Percentiles rank a stretch among this genome's conserved stretches.
These are phyloP conservation scores for Ceuthmochares aereus DNA, from an alignment of 2,113 vertebrate species.

Conservation along the genomic window DNA sequence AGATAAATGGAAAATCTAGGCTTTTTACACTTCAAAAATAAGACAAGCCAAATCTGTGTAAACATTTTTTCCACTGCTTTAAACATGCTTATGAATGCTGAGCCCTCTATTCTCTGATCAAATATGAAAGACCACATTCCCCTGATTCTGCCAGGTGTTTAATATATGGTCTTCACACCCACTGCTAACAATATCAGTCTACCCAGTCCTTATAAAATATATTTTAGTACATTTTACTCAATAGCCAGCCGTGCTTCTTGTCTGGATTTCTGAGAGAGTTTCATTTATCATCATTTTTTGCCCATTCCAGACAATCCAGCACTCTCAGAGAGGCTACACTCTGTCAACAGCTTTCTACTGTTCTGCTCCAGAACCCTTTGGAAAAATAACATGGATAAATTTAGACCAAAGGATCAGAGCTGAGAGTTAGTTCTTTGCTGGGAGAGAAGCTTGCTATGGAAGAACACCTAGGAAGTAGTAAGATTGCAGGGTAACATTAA, in stretches of 20 bases:
- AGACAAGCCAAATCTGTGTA: not conserved
- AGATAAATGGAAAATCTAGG: not conserved
- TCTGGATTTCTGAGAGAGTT: not conserved
- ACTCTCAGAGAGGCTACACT: not conserved
- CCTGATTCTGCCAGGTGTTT: not conserved
- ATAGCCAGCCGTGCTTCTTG: not conserved
- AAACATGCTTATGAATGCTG: not conserved
- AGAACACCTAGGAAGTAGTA: not conserved
- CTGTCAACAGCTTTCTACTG: not conserved
- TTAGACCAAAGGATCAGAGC: not conserved
- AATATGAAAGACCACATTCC: not conserved
- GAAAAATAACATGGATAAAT: not conserved
- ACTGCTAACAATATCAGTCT: not conserved
- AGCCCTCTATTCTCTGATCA: not conserved
- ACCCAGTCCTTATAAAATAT: not conserved
- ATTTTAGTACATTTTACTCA: not conserved
- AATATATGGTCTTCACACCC: not conserved
- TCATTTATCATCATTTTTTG: not conserved
- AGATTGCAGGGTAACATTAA: not conserved
- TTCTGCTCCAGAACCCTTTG: not conserved
- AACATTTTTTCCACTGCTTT: not conserved
- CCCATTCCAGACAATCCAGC: not conserved
- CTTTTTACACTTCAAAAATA: not conserved
- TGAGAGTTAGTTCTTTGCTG: not conserved
- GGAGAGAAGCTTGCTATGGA: not conserved